phyloP scores from a whole-genome alignment of 1,140 invertebrate genomes.

The Drosophila orosa region DNA sequence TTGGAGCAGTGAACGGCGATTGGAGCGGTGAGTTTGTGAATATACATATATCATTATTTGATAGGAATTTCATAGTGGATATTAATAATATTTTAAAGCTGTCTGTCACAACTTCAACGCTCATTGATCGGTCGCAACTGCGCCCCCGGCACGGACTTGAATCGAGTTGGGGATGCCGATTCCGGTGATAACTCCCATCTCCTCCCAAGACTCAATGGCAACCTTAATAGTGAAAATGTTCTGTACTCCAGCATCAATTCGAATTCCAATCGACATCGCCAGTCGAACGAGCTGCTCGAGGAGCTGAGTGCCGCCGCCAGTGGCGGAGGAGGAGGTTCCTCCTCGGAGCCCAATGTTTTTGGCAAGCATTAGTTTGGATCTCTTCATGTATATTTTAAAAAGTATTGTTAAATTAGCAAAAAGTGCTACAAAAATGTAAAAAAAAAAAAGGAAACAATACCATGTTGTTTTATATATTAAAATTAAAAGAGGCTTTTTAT shows the following conservation, averaged over 20 bases:
- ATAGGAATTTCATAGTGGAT: not conserved
- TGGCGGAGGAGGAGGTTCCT: slow-evolving; percentile 23
- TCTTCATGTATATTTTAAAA: not conserved
- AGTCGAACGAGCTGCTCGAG: slow-evolving; percentile 76
- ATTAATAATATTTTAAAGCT: slow-evolving; percentile 62
- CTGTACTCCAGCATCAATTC: slow-evolving; percentile 42
- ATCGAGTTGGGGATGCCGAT: slow-evolving; percentile 40
- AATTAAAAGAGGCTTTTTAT: slow-evolving; percentile 17
- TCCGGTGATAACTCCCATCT: slow-evolving; percentile 21
- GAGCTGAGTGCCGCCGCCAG: slow-evolving; percentile 51
- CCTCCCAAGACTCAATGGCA: slow-evolving; percentile 12
- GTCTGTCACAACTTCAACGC: slow-evolving; percentile 84
- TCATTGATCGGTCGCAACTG: slow-evolving; percentile 58
- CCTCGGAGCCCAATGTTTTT: slow-evolving; percentile 66
- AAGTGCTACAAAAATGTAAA: slow-evolving; percentile 72
- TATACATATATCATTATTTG: not conserved
- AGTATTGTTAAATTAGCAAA: slow-evolving; percentile 53
- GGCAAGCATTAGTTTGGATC: slow-evolving; percentile 60
- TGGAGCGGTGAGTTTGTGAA: slow-evolving; percentile 65
- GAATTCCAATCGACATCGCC: slow-evolving; percentile 56
- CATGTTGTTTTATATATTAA: slow-evolving; percentile 4
- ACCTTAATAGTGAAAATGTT: slow-evolving; percentile 45
- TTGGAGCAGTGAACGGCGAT: slow-evolving; percentile 42
- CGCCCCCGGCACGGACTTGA: slow-evolving; percentile 43
- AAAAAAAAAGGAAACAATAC: slow-evolving; percentile 46